Evolutionary conservation across 2,888 invertebrate species (phyloP).

Genomic region (Galeopsomyia nigrocyanea): DNA sequence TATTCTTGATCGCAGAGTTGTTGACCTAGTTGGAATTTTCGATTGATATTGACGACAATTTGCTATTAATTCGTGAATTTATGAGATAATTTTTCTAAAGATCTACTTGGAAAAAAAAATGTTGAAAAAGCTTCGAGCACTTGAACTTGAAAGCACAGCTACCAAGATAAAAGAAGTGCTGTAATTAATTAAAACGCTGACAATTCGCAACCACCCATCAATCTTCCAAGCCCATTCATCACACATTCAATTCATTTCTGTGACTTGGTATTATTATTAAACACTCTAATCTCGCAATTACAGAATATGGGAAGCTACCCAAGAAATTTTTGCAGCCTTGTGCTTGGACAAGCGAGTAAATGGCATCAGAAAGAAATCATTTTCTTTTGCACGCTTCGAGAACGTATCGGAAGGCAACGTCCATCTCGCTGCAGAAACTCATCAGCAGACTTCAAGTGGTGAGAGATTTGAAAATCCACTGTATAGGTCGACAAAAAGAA

Average conservation of each 20-base stretch:
- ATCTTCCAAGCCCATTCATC: too few species aligned
- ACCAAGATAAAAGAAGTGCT: too few species aligned
- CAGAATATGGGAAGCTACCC: slow-evolving; percentile 32
- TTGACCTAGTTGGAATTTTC: neutral
- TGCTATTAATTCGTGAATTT: slow-evolving; percentile 6
- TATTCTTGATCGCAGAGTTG: neutral
- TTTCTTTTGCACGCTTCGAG: slow-evolving; percentile 66
- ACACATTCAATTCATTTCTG: too few species aligned
- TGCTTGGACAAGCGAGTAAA: neutral
- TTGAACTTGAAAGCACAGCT: too few species aligned
- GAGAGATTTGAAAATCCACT: slow-evolving; percentile 65
- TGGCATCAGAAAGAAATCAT: slow-evolving; percentile 50
- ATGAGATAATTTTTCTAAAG: neutral
- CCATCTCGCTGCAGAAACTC: slow-evolving; percentile 51
- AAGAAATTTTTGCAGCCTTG: slow-evolving; percentile 10
- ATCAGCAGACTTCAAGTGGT: slow-evolving; percentile 43
- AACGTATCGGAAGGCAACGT: slow-evolving; percentile 63
- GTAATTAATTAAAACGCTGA: too few species aligned
- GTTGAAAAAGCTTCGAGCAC: too few species aligned
- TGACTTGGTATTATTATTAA: neutral
- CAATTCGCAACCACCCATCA: too few species aligned
- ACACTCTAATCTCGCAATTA: slow-evolving; percentile 7
- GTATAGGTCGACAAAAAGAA: slow-evolving; percentile 54
- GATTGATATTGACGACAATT: neutral
- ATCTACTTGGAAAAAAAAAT: too few species aligned